These are phyloP conservation scores for Pandemis heparana DNA, from an alignment of 2,888 invertebrate genomes.

Conservation along the genomic window DNA sequence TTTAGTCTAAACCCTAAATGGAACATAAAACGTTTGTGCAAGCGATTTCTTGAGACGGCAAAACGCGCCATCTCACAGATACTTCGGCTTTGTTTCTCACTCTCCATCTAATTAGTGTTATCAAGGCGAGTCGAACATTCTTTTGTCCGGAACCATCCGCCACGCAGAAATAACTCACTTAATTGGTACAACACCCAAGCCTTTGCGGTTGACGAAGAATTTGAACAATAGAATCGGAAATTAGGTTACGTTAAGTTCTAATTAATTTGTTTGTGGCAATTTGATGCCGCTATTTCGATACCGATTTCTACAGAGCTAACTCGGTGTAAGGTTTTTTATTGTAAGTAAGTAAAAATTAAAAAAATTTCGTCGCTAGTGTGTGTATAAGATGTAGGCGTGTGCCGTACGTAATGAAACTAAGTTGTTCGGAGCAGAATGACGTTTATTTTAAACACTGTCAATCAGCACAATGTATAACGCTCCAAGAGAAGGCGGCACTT, in stretches of 20 bases:
- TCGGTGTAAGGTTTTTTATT: too few species aligned
- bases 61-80: slow-evolving; percentile 54
- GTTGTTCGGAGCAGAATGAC: too few species aligned
- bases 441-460: too few species aligned
- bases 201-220: slow-evolving; percentile 48
- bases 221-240: slow-evolving; percentile 27
- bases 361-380: too few species aligned
- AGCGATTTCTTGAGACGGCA: slow-evolving; percentile 48
- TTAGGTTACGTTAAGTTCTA: slow-evolving; percentile 31
- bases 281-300: neutral
- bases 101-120: slow-evolving; percentile 68
- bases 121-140: slow-evolving; percentile 53
- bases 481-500: too few species aligned
- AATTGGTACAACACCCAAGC: slow-evolving; percentile 53
- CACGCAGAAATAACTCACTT: slow-evolving; percentile 58
- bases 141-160: slow-evolving; percentile 49
- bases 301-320: neutral
- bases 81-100: slow-evolving; percentile 61
- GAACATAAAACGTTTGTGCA: neutral
- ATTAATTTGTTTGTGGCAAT: slow-evolving; percentile 2
- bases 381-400: too few species aligned
- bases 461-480: too few species aligned
- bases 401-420: too few species aligned
- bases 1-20: neutral
- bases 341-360: too few species aligned